phyloP scores from a whole-genome alignment of 2,113 vertebrate genomes.

The Delphinapterus leucas region DNA sequence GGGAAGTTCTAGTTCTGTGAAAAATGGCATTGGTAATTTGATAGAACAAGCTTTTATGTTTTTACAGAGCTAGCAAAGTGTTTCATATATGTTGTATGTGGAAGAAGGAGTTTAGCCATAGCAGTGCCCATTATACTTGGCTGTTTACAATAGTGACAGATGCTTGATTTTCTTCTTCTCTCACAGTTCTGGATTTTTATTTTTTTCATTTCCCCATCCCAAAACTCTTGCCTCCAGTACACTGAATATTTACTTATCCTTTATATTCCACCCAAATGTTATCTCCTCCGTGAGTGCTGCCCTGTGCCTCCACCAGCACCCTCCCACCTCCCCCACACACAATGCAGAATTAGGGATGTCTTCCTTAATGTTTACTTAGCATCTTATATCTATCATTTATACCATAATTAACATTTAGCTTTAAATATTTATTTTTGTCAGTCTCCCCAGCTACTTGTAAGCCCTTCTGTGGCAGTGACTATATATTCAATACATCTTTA shows the following conservation, averaged over 20 bases:
- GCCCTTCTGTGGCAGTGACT: not conserved
- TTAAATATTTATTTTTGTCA: not conserved
- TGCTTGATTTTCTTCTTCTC: not conserved
- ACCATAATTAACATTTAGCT: not conserved
- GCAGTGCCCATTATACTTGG: not conserved
- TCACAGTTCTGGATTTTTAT: not conserved
- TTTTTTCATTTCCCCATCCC: not conserved
- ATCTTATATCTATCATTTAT: not conserved
- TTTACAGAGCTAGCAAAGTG: not conserved
- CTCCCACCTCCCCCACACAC: not conserved
- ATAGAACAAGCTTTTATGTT: not conserved
- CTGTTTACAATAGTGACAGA: not conserved
- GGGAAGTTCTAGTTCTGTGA: not conserved
- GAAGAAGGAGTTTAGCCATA: not conserved
- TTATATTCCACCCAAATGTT: not conserved
- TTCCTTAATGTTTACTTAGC: not conserved
- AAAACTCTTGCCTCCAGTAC: not conserved
- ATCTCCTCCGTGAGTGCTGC: not conserved
- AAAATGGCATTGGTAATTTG: not conserved
- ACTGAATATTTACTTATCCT: not conserved
- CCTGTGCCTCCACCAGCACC: not conserved
- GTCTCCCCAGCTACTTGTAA: not conserved
- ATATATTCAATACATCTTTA: not conserved
- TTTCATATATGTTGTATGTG: not conserved
- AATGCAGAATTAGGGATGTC: not conserved